These are phyloP conservation scores for Drosophila obscura DNA, from an alignment of 1,140 invertebrate genomes.

Conservation along the genomic window DNA sequence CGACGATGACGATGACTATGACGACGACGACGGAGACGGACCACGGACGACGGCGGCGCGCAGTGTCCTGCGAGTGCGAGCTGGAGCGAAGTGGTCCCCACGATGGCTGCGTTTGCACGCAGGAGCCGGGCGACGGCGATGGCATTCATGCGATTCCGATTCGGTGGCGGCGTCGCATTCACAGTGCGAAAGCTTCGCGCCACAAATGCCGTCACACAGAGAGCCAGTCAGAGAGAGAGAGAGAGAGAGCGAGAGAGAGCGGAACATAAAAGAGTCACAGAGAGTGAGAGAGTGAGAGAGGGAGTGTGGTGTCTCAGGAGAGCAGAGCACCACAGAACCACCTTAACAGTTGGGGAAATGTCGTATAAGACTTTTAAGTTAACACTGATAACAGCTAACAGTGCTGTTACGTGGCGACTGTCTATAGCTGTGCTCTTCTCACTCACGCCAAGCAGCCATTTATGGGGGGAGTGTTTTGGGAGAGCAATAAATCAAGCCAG, in stretches of 20 bases:
- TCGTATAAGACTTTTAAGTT: conserved; percentile 22
- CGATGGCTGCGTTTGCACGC: conserved; percentile 12
- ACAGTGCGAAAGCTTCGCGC: conserved; percentile 37
- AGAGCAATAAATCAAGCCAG: conserved; percentile 16
- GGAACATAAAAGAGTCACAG: conserved; percentile 14
- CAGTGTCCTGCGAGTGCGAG: conserved; percentile 49
- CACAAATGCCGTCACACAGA: conserved; percentile 24
- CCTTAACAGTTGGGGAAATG: conserved; percentile 22
- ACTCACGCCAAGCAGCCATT: conserved; percentile 30
- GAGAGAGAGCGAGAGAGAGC: conserved; percentile 4
- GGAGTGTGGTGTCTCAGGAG: conserved; percentile 1
- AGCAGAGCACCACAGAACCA: not conserved
- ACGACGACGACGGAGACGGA: conserved; percentile 46
- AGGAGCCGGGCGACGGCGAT: conserved; percentile 22
- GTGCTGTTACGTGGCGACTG: not conserved
- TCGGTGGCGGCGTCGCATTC: conserved; percentile 9
- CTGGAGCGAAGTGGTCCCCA: conserved; percentile 32
- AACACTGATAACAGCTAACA: conserved; percentile 11
- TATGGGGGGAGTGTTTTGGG: conserved; percentile 25
- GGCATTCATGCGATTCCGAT: conserved; percentile 14
- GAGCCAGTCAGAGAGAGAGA: not conserved
- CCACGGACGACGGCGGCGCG: conserved; percentile 21
- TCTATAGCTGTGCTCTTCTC: conserved; percentile 47
- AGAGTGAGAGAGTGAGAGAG: conserved; percentile 13
- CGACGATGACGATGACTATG: too few species aligned